A percentile compares a stretch with the other conserved stretches of the same genome.
Evolutionary conservation across 2,113 vertebrate species (phyloP).

Genomic region (Tiliqua scincoides): DNA sequence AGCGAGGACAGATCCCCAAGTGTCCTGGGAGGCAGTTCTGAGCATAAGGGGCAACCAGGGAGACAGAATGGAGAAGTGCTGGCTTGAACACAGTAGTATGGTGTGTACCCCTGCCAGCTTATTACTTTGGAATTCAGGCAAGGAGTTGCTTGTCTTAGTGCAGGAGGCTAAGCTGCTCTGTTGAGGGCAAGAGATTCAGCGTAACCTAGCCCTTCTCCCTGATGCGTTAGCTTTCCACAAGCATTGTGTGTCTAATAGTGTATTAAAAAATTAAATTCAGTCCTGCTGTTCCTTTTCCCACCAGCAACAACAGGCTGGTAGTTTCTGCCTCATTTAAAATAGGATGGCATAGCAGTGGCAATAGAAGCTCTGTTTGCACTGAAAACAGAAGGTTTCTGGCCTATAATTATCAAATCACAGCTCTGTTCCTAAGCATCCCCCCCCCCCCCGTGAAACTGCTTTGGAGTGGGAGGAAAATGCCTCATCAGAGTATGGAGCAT

Average conservation of each 20-base stretch:
- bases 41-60: too few relatives aligned
- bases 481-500: neutral
- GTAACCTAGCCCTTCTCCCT: neutral
- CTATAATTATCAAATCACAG: neutral
- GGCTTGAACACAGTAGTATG: too few relatives aligned
- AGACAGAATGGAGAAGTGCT: too few relatives aligned
- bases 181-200: neutral
- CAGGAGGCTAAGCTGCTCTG: neutral
- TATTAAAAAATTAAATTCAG: neutral
- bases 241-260: neutral
- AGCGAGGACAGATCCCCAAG: too few relatives aligned
- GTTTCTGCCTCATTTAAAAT: neutral
- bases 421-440: neutral
- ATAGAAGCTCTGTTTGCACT: neutral
- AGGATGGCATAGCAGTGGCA: neutral
- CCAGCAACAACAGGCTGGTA: neutral
- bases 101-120: too few relatives aligned
- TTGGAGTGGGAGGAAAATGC: neutral
- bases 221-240: neutral
- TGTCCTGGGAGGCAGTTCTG: too few relatives aligned
- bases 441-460: neutral
- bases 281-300: neutral
- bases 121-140: neutral
- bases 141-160: neutral
- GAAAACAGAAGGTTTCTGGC: neutral